These are phyloP conservation scores for Lepidotrigona ventralis DNA, from an alignment of 1,140 invertebrate species.

Conservation along the genomic window DNA sequence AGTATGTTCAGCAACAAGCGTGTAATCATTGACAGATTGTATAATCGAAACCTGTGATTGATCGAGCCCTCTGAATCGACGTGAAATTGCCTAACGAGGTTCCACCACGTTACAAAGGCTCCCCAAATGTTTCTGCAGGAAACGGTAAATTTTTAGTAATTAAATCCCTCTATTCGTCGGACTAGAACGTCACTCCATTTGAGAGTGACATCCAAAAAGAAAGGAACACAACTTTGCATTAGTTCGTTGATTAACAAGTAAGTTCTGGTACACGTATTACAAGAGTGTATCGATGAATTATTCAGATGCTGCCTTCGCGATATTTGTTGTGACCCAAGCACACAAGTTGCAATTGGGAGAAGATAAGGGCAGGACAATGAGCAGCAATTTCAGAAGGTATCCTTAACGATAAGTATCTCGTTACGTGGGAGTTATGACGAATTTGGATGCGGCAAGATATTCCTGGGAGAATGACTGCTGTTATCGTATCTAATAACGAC, in stretches of 20 bases:
- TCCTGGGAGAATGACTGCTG: constrained; percentile 37
- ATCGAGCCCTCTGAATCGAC: constrained; percentile 21
- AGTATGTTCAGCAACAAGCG: constrained; percentile 9
- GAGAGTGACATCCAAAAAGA: background rate
- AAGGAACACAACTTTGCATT: background rate
- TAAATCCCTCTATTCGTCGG: background rate
- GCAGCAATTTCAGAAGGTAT: constrained; percentile 62
- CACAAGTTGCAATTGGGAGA: constrained; percentile 32
- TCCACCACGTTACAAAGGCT: background rate
- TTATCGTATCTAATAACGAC: constrained; percentile 42
- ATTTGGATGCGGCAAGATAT: constrained; percentile 62
- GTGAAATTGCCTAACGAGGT: constrained; percentile 15
- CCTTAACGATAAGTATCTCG: constrained; percentile 72
- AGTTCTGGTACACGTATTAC: background rate
- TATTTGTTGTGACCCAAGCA: constrained; percentile 34
- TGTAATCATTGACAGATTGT: constrained; percentile 20
- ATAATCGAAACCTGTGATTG: constrained; percentile 5
- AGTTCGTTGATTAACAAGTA: background rate
- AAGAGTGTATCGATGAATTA: constrained; percentile 60
- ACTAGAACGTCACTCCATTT: background rate
- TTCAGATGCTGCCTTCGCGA: constrained; percentile 57
- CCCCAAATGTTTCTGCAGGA: background rate
- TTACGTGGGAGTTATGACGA: constrained; percentile 68
- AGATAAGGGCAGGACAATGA: constrained; percentile 65
- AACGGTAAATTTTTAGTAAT: background rate